Conservation (phyloP, 1,140 invertebrate species). For the Varroa destructor region DNA sequence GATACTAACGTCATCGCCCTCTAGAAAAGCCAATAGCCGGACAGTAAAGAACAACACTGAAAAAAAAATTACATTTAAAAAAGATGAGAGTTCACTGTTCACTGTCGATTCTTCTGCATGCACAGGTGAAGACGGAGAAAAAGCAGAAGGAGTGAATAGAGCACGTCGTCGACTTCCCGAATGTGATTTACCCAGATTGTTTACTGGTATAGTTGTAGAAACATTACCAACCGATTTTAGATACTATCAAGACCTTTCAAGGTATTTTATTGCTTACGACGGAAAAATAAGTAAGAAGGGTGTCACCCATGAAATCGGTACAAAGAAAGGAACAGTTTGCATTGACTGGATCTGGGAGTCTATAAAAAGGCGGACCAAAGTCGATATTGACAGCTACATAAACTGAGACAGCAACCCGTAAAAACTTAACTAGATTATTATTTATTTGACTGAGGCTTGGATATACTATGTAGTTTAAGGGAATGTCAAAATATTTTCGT, state of each 20-base stretch:
- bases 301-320: slow-evolving; percentile 28
- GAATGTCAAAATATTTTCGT: too few relatives aligned
- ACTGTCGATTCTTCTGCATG: background rate
- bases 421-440: too few relatives aligned
- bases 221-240: slow-evolving; percentile 27
- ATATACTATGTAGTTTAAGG: too few relatives aligned
- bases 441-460: too few relatives aligned
- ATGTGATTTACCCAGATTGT: slow-evolving; percentile 27
- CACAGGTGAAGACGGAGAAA: background rate
- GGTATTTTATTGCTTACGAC: slow-evolving; percentile 33
- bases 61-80: background rate
- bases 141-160: background rate
- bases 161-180: background rate
- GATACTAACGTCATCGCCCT: too few relatives aligned
- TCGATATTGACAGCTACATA: too few relatives aligned
- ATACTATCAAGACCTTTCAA: slow-evolving; percentile 27
- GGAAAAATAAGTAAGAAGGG: background rate
- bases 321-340: slow-evolving; percentile 18
- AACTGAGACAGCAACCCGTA: too few relatives aligned
- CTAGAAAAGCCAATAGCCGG: too few relatives aligned
- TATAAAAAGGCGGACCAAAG: background rate
- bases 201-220: slow-evolving; percentile 30
- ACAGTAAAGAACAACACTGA: background rate
- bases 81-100: background rate
- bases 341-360: slow-evolving; percentile 32